Evolutionary conservation across 2,888 invertebrate species (phyloP), one percentile per base, ranked within the genome.

Genomic region (Xestobium rufovillosum): DNA sequence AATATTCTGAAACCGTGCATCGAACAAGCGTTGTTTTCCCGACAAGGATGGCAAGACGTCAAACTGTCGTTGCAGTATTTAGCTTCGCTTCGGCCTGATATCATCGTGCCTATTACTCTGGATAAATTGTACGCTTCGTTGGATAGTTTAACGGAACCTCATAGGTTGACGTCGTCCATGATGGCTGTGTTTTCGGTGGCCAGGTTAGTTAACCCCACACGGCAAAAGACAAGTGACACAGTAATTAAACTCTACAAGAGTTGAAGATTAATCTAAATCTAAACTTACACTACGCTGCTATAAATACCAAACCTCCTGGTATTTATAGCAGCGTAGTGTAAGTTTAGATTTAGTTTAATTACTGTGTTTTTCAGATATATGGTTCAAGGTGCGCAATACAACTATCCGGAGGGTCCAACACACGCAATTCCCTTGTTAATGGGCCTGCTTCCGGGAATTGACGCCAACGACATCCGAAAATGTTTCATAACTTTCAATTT

Each of bases 81-180:
- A 34, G 83, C 89, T 0, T 76, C 78, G 2, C 63, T 94, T 34
- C 69, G 90, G 41, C 92, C 94, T 0, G 81, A 83, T 41, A 65
- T 86, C 12, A 82, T 94, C 2, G 76, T 92, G 31, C 91, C 92
- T 0, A 78, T 83, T 29, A 70, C 91, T 9, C 60, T 95, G 37
- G 89, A 92, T 43, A 78, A 78, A 61, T 71, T 91, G 38, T 83
- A 83, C 58, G 75, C 80, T 1, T 80, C 88, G 0, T 66, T 94
- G 57, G 87, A 88, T 52, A 87, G 87, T 1, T 63, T 91, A 19
- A 90, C 87, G 0, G 92, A 95, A 61, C 92, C 94, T 0, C 89
- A 92, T 59, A 80, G 81, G 61, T 70, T 81, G 9, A 81, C 81
- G 1, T 78, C 83, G 1, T 75, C 81, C 1, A 75, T 87, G 73